Evolutionary conservation across 1,140 invertebrate genomes (phyloP).

Genomic region (Drosophila kohkoa): DNA sequence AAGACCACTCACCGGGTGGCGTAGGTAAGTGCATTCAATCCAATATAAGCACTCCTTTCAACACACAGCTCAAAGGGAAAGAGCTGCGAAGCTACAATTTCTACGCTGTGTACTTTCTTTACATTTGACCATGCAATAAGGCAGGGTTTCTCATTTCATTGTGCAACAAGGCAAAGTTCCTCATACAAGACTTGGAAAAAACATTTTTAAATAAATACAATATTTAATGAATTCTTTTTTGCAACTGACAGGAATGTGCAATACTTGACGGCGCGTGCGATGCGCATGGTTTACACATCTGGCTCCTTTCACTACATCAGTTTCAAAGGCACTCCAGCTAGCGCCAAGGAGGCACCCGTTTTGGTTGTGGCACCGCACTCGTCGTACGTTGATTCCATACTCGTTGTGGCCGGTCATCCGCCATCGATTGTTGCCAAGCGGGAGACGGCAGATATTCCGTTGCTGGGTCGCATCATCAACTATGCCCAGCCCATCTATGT

Average conservation of each 20-base stretch:
- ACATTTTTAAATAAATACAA: too few relatives aligned
- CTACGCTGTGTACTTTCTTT: too few relatives aligned
- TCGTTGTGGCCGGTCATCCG: slow-evolving; percentile 91
- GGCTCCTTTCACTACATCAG: slow-evolving; percentile 92
- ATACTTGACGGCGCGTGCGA: slow-evolving; percentile 75
- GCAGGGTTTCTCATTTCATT: too few relatives aligned
- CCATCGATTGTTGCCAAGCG: slow-evolving; percentile 95
- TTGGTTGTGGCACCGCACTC: slow-evolving; percentile 96
- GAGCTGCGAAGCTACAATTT: too few relatives aligned
- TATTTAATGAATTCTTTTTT: not conserved
- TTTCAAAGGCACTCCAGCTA: slow-evolving; percentile 89
- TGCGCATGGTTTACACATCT: slow-evolving; percentile 91
- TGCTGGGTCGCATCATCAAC: slow-evolving; percentile 97
- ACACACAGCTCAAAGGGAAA: too few relatives aligned
- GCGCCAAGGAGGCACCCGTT: slow-evolving; percentile 91
- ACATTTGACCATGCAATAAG: too few relatives aligned
- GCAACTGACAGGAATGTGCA: slow-evolving; percentile 61
- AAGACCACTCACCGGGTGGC: slow-evolving; percentile 92
- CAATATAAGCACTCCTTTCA: not conserved
- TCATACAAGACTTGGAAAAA: too few relatives aligned
- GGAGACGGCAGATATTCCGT: slow-evolving; percentile 90
- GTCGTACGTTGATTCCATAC: slow-evolving; percentile 94
- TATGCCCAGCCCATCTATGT: slow-evolving; percentile 98
- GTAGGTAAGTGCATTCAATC: slow-evolving; percentile 89
- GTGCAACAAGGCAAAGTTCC: too few relatives aligned